These are phyloP conservation scores for Microtus oregoni DNA, from an alignment of 2,113 vertebrate species.

Conservation along the genomic window DNA sequence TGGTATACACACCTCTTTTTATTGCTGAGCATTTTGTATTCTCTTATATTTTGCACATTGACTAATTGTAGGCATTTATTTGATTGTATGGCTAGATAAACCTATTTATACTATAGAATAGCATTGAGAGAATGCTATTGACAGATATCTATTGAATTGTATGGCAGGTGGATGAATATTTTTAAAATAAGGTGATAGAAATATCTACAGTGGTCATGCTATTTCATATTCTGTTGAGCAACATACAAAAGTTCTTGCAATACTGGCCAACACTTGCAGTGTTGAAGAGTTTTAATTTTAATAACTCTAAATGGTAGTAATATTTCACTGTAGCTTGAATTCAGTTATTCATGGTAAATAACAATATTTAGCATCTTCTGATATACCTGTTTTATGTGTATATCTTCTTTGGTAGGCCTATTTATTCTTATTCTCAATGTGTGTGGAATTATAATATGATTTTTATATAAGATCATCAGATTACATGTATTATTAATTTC, in stretches of 20 bases:
- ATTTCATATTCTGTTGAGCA: neutral
- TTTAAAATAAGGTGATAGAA: neutral
- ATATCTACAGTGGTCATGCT: neutral
- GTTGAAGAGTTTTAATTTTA: neutral
- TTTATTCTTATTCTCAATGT: neutral
- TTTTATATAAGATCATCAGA: neutral
- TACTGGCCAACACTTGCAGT: neutral
- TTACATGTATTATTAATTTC: slow-evolving; percentile 12
- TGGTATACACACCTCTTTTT: neutral
- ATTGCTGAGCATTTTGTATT: neutral
- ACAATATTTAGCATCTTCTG: neutral
- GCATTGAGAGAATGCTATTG: neutral
- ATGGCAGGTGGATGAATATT: neutral
- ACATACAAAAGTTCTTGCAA: neutral
- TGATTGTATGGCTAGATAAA: no score
- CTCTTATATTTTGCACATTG: no score
- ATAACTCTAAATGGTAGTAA: neutral
- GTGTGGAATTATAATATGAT: neutral
- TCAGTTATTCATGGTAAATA: neutral
- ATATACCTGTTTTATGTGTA: neutral
- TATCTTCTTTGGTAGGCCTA: neutral
- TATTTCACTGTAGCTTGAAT: neutral
- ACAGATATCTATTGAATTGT: neutral
- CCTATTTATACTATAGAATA: neutral
- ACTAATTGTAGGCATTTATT: neutral